Evolutionary conservation across 2,888 invertebrate species (phyloP).

Genomic region (Brenthis hecate): DNA sequence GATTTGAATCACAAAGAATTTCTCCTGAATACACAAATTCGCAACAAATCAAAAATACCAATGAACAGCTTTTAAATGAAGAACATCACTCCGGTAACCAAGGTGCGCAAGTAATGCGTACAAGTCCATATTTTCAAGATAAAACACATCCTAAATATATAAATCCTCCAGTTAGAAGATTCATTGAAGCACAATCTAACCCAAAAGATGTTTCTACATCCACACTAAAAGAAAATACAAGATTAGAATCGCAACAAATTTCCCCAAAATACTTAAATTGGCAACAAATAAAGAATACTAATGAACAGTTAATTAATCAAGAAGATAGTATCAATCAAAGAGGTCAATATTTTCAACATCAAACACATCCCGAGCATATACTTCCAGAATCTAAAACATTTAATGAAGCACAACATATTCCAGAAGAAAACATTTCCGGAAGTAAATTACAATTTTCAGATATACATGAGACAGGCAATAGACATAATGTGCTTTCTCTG

Average conservation of each 20-base stretch:
- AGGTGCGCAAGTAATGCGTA: no score
- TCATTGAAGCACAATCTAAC: background rate
- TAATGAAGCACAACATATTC: background rate
- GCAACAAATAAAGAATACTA: background rate
- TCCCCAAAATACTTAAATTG: conserved; percentile 4
- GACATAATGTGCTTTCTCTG: background rate
- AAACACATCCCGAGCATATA: background rate
- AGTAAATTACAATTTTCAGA: background rate
- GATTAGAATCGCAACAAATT: background rate
- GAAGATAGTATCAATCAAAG: background rate
- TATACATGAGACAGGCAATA: background rate
- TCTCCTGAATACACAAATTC: conserved; percentile 5
- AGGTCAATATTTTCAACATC: background rate
- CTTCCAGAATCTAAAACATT: background rate
- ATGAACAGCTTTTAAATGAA: conserved; percentile 2
- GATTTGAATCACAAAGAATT: background rate
- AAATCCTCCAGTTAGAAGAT: conserved; percentile 1
- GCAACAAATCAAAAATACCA: background rate
- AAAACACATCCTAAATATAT: background rate
- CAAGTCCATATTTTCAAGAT: background rate
- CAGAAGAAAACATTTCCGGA: background rate
- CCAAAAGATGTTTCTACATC: background rate
- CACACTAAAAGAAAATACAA: background rate
- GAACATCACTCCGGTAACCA: background rate
- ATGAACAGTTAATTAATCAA: conserved; percentile 1